Base-by-base conservation (phyloP, 2,888 invertebrate genomes). In the Nasonia oneida region DNA sequence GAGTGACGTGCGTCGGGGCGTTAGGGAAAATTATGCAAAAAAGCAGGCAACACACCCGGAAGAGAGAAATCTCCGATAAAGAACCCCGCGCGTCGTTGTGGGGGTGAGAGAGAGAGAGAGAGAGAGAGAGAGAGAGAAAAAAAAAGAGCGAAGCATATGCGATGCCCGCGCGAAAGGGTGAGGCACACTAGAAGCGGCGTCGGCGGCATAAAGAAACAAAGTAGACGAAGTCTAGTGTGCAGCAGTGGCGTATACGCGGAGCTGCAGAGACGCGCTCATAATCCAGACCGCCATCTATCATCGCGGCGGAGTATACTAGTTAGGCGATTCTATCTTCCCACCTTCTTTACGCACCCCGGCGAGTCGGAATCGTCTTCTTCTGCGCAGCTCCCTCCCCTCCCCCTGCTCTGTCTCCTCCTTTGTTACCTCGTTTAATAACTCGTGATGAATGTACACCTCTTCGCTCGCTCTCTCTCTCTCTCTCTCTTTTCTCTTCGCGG, bases 371-470 rank as follows among this genome's bases (percentile, higher is more conserved):
- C 71, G 4, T 37, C 89, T 88, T 88, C 89, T 89, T 47, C 47
- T 47, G 47, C 47, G 1, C 47, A 47, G 47, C 12, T 47, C 12
- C 47, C 47, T 29, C 90, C 89, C 90, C 89, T 91, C 91, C 18
- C 37, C 29, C 33, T 47, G 10, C 29, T 80, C 73, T 50, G 12
- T 39, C 78, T 70, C 33, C 79, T 75, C 83, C 64, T 92, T 93
- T 93, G 92, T 93, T 92, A 90, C 90, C 91, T 91, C 91, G 92
- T 92, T 93, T 92, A 93, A 93, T 93, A 93, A 93, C 92, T 92
- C 90, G 91, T 92, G 93, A 93, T 93, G 92, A 93, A 93, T 93
- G 92, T 92, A 91, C 88, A 88, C 88, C 90, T 87, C 87, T 88
- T 87, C 88, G 81, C 88, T 89, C 88, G 87, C 29, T 29, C 88